Evolutionary conservation across 2,113 vertebrate species (phyloP), one percentile per base, ranked within the genome.

Genomic region (Spea bombifrons): DNA sequence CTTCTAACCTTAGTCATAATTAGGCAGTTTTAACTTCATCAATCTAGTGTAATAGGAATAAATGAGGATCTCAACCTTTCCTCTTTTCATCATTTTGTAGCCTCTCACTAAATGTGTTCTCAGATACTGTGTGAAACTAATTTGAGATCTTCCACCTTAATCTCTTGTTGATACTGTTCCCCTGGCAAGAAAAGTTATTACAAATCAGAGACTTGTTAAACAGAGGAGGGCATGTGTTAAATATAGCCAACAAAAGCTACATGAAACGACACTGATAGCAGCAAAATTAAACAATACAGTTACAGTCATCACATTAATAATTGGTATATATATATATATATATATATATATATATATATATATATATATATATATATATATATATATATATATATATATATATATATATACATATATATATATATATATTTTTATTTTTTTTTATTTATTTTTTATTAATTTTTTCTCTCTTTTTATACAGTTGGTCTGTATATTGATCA

Each of bases 161-260:
- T 80, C 78, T 74, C 78, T 80, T 80, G 78, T 80, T 80, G 78
- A 74, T 80, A 74, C 78, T 80, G 77, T 73, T 79, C 77, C 75
- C 77, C 71, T 79, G 77, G 77, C 70, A 79, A 73, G 77, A 71
- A 79, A 72, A 79, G 48, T 79, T 79, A 79, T 80, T 80, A 80
- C 70, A 80, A 80, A 80, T 73, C 64, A 68, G 78, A 73, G 78
- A 80, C 78, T 80, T 80, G 71, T 80, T 67, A 74, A 80, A 80
- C 71, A 80, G 53, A 80, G 45, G 65, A 80, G 71, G 78, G 78
- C 71, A 71, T 45, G 77, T 79, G 77, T 79, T 79, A 79, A 73
- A 49, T 63, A 73, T 66, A 73, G 77, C 77, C 66, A 73, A 79
- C 64, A 68, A 80, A 74, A 66, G 71, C 78, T 74, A 57, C 78